A percentile compares a stretch with the other conserved stretches of the same genome.
phyloP scores from a whole-genome alignment of 2,797 vertebrate genomes.

The Pristis pectinata region DNA sequence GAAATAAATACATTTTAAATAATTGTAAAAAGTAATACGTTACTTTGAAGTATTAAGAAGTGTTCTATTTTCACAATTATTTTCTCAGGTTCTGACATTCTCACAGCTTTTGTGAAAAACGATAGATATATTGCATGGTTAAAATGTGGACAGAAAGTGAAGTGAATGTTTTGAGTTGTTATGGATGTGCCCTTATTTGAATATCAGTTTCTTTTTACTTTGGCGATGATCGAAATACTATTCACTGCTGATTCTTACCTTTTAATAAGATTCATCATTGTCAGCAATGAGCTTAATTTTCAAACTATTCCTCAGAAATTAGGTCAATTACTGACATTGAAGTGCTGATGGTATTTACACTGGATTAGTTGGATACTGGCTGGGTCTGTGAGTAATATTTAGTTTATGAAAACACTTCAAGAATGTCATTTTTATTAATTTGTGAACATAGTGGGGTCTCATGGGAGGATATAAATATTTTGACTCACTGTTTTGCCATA shows the following conservation, averaged over 20 bases:
- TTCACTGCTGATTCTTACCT: not conserved
- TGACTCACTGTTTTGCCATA: not conserved
- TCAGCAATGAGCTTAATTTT: not conserved
- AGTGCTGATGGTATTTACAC: not conserved
- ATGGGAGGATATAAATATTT: slow-evolving; percentile 14
- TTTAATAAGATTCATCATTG: not conserved
- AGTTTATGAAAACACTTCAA: not conserved
- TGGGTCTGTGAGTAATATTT: slow-evolving; percentile 13
- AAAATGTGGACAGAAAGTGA: not conserved
- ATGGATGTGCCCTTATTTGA: not conserved
- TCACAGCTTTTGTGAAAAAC: not conserved
- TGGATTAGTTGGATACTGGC: not conserved
- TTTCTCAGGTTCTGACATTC: not conserved
- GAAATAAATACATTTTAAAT: not conserved
- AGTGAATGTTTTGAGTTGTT: not conserved
- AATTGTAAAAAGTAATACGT: not conserved
- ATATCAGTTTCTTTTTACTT: not conserved
- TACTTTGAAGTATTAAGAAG: not conserved
- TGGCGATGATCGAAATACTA: not conserved
- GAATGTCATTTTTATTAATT: slow-evolving; percentile 1
- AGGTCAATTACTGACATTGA: not conserved
- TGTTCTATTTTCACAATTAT: not conserved
- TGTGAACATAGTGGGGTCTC: not conserved
- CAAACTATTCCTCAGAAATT: not conserved
- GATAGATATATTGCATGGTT: not conserved